phyloP scores from a whole-genome alignment of 2,797 vertebrate species.

The Australoheros facetus region DNA sequence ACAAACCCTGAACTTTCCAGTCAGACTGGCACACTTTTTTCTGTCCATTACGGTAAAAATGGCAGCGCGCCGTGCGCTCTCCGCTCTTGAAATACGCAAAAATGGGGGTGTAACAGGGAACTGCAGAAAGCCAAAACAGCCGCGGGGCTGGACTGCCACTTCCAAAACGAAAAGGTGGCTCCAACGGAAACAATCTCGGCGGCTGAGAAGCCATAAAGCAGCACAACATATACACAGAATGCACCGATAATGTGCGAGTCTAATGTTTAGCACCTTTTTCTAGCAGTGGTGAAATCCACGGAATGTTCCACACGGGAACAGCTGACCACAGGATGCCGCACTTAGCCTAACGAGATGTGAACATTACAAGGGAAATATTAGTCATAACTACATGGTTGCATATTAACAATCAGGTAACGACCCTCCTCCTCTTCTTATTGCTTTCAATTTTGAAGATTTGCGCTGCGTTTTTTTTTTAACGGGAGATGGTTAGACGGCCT shows the following conservation, averaged over 20 bases:
- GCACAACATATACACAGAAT: background rate
- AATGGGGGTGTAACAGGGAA: conserved; percentile 73
- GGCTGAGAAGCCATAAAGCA: background rate
- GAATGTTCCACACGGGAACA: conserved; percentile 83
- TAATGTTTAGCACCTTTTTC: conserved; percentile 67
- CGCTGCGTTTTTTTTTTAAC: conserved; percentile 28
- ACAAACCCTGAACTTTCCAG: conserved; percentile 56
- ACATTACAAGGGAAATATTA: conserved; percentile 72
- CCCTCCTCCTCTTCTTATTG: conserved; percentile 29
- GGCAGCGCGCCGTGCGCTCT: conserved; percentile 63
- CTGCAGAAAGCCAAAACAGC: conserved; percentile 53
- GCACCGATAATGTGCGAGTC: background rate
- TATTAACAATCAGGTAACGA: conserved; percentile 84
- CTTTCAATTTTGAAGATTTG: conserved; percentile 18
- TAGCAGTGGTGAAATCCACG: conserved; percentile 82
- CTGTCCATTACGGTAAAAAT: conserved; percentile 81
- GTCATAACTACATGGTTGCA: conserved; percentile 76
- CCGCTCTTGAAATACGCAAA: conserved; percentile 64
- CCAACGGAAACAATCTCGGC: background rate
- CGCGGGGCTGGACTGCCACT: conserved; percentile 14
- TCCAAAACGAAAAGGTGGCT: conserved; percentile 6
- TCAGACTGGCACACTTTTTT: conserved; percentile 35
- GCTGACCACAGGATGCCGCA: conserved; percentile 81
- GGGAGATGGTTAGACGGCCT: conserved; percentile 48
- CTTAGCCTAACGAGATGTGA: conserved; percentile 83